These are phyloP conservation scores for Cryptophagus acutangulus DNA, from an alignment of 2,888 invertebrate genomes.

Conservation along the genomic window DNA sequence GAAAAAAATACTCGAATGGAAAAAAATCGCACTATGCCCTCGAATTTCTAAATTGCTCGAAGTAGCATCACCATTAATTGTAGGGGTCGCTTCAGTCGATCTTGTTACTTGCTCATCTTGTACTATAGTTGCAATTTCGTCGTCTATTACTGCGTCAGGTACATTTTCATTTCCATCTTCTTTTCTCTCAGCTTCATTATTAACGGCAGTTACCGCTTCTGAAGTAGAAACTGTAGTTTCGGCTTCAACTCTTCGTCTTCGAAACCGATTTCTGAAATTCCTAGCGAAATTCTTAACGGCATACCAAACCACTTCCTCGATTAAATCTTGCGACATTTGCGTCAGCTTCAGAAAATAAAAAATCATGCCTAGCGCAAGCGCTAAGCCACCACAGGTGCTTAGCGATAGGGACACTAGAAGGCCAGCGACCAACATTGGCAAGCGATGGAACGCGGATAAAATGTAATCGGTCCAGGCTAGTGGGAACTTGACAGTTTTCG, in stretches of 20 bases:
- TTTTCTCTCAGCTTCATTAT: not conserved
- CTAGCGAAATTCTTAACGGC: conserved; percentile 37
- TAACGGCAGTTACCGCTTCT: not conserved
- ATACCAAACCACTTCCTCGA: conserved; percentile 52
- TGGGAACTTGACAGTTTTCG: conserved; percentile 48
- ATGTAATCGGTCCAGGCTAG: conserved; percentile 55
- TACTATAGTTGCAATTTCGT: conserved; percentile 17
- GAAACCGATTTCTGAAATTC: conserved; percentile 30
- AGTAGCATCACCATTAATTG: not conserved
- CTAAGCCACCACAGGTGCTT: conserved; percentile 69
- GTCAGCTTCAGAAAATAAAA: conserved; percentile 70
- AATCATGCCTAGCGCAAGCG: conserved; percentile 59
- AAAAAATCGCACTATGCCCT: conserved; percentile 54
- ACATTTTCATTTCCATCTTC: conserved; percentile 6
- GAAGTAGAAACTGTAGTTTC: not conserved
- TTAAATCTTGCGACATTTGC: conserved; percentile 70
- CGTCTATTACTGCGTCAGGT: conserved; percentile 10
- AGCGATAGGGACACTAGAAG: conserved; percentile 59
- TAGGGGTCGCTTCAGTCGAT: conserved; percentile 2
- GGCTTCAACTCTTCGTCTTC: conserved; percentile 12
- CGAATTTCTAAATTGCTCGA: conserved; percentile 19
- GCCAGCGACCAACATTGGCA: conserved; percentile 64
- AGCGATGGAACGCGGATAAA: conserved; percentile 60
- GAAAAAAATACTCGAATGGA: conserved; percentile 68
- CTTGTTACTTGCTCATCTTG: conserved; percentile 8